These are phyloP conservation scores for Dasypolia templi DNA, from an alignment of 2,888 invertebrate species.

Conservation along the genomic window DNA sequence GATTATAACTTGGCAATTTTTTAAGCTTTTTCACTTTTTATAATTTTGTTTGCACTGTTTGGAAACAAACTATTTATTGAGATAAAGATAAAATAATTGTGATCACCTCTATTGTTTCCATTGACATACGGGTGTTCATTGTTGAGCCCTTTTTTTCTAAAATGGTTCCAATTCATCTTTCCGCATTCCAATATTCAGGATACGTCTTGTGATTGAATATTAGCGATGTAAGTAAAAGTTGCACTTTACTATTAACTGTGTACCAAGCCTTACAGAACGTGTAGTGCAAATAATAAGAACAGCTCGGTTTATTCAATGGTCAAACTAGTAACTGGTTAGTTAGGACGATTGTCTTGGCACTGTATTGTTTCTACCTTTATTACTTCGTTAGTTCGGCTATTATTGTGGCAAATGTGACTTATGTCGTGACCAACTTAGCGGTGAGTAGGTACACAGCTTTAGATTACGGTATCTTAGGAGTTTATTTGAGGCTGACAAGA, in stretches of 20 bases:
- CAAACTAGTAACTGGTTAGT: conserved; percentile 39
- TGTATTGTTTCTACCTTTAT: conserved; percentile 31
- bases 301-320: conserved; percentile 14
- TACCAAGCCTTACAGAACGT: conserved; percentile 14
- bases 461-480: conserved; percentile 8
- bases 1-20: too few relatives aligned
- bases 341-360: conserved; percentile 34
- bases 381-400: conserved; percentile 26
- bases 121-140: neutral
- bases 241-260: neutral
- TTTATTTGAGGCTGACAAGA: too few relatives aligned
- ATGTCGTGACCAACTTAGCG: conserved; percentile 7
- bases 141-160: neutral
- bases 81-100: too few relatives aligned
- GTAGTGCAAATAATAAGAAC: conserved; percentile 26
- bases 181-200: too few relatives aligned
- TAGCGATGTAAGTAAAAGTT: too few relatives aligned
- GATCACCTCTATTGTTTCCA: too few relatives aligned
- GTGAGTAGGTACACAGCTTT: conserved; percentile 21
- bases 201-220: too few relatives aligned
- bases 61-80: too few relatives aligned
- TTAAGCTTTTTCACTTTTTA: too few relatives aligned
- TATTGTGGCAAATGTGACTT: conserved; percentile 37
- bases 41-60: too few relatives aligned
- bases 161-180: neutral